Evolutionary conservation across 1,140 invertebrate genomes (phyloP).

Genomic region (Drosophila kepulauana): DNA sequence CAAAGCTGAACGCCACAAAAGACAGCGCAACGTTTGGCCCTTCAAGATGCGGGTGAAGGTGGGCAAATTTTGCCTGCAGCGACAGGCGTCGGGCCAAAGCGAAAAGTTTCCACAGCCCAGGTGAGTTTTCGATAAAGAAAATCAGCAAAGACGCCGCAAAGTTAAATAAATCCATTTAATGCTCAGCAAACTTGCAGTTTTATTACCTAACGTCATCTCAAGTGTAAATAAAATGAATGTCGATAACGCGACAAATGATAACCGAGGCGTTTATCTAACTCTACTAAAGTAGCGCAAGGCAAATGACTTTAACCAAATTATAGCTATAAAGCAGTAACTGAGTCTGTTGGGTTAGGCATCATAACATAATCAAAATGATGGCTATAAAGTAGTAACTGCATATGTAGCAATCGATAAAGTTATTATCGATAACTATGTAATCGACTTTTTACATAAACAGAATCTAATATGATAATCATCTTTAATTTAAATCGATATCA

Average conservation of each 20-base stretch:
- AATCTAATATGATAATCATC: too few relatives aligned
- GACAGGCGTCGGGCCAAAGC: conserved; percentile 41
- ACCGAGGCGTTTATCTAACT: too few relatives aligned
- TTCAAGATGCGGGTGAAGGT: conserved; percentile 69
- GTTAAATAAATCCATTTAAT: background rate
- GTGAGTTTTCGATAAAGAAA: conserved; percentile 39
- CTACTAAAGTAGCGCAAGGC: too few relatives aligned
- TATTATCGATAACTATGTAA: too few relatives aligned
- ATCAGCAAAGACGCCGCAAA: background rate
- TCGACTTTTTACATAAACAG: too few relatives aligned
- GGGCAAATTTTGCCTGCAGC: conserved; percentile 55
- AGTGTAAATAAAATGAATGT: background rate
- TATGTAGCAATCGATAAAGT: too few relatives aligned
- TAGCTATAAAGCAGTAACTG: too few relatives aligned
- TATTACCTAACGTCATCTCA: background rate
- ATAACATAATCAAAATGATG: too few relatives aligned
- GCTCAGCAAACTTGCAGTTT: background rate
- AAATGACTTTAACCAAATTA: too few relatives aligned
- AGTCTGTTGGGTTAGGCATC: too few relatives aligned
- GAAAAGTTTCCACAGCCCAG: conserved; percentile 58
- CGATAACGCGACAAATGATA: background rate
- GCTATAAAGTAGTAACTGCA: too few relatives aligned
- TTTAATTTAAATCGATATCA: too few relatives aligned
- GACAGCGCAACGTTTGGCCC: conserved; percentile 27
- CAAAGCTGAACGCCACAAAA: conserved; percentile 12